These are phyloP conservation scores for Sakesphorus luctuosus DNA, from an alignment of 2,113 vertebrate species.

Conservation along the genomic window DNA sequence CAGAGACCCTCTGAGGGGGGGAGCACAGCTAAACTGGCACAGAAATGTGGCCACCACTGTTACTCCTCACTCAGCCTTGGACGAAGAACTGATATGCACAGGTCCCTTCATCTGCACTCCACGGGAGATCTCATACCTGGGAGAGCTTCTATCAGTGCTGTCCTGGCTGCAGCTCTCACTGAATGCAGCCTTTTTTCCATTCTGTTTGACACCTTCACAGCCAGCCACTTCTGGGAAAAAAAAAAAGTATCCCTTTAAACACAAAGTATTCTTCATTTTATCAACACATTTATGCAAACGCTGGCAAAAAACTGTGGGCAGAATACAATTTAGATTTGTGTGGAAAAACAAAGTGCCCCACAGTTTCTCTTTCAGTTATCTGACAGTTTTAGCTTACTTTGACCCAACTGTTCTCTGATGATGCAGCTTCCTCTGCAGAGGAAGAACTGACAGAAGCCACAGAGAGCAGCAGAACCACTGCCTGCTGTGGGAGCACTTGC, in stretches of 20 bases:
- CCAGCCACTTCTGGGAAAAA: constrained; percentile 28
- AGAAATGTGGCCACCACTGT: not conserved
- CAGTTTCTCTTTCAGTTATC: not conserved
- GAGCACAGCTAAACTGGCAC: not conserved
- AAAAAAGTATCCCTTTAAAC: not conserved
- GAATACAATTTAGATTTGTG: not conserved
- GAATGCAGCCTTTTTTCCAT: constrained; percentile 49
- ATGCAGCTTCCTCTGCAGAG: not conserved
- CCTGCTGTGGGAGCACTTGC: not conserved
- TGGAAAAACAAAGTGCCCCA: not conserved
- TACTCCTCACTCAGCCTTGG: not conserved
- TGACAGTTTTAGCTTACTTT: not conserved
- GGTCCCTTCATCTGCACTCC: not conserved
- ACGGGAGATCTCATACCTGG: not conserved
- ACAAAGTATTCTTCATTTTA: not conserved
- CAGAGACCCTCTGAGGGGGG: not conserved
- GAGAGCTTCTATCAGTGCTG: not conserved
- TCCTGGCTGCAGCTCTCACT: not conserved
- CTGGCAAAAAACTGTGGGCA: not conserved
- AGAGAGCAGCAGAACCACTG: not conserved
- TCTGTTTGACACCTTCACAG: constrained; percentile 42
- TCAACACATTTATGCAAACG: not conserved
- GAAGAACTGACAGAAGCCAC: not conserved
- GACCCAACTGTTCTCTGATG: not conserved
- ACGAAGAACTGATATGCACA: not conserved